Base-by-base conservation (phyloP, 2,113 vertebrate species). In the Hippocampus zosterae region DNA sequence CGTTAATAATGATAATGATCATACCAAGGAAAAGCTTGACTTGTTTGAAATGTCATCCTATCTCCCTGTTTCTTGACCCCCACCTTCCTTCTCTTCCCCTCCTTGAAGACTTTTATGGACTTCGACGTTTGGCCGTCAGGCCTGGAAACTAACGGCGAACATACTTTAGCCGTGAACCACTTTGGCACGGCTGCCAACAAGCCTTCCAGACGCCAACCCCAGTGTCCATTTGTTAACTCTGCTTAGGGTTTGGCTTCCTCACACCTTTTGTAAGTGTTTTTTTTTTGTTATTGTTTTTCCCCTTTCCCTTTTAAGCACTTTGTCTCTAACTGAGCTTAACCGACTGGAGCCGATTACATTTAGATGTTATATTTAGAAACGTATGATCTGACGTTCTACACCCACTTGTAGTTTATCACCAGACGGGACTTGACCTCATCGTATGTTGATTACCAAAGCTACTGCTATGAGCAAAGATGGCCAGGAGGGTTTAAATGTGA, bases 71-170 rank as follows among this genome's bases (percentile, higher is more conserved):
- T 40, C 18, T 61, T 3, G 33, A 40, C 29, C 46, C 71, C 57
- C 37, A 59, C 37, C 63, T 25, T 75, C 68, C 64, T 74, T 37
- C 19, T 61, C 37, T 13, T 72, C 23, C 19, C 46, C 33, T 25
- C 37, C 65, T 61, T 65, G 64, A 53, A 73, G 72, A 81, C 80
- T 75, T 88, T 77, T 88, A 83, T 64, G 84, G 81, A 67, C 63
- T 76, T 78, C 53, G 74, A 9, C 56, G 72, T 73, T 73, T 70
- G 42, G 48, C 18, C 69, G 18, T 68, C 65, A 48, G 55, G 50
- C 40, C 62, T 52, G 1, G 72, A 68, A 53, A 33, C 59, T 69
- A 68, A 68, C 70, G 50, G 46, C 68, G 19, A 75, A 68, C 55
- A 9, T 57, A 25, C 70, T 81, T 25, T n/a, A 65, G n/a, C 41